phyloP scores from a whole-genome alignment of 2,113 vertebrate species.

The Rhegmatorhina hoffmannsi region DNA sequence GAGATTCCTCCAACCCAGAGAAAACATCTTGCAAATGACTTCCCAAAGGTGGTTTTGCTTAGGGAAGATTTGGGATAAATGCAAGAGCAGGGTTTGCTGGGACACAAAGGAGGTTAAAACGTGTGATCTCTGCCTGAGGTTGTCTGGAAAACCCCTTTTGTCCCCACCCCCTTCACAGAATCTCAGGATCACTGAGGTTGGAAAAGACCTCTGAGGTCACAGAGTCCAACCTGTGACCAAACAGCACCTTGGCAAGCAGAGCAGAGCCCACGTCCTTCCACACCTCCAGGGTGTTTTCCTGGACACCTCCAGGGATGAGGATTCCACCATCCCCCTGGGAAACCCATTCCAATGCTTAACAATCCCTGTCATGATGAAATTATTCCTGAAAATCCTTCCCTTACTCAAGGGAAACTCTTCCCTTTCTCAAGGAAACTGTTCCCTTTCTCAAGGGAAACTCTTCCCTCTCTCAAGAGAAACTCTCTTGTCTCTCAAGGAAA shows the following conservation, averaged over 20 bases:
- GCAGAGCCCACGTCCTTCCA: not conserved
- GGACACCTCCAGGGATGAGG: not conserved
- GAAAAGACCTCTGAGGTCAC: not conserved
- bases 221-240: rapidly evolving
- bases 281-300: not conserved
- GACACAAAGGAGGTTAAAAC: not conserved
- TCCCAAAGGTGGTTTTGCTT: not conserved
- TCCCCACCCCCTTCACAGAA: not conserved
- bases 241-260: not conserved
- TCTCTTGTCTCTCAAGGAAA: too few relatives aligned
- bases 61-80: not conserved
- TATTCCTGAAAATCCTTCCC: not conserved
- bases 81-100: not conserved
- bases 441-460: not conserved
- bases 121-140: not conserved
- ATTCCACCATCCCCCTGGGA: not conserved
- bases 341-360: not conserved
- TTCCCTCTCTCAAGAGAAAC: not conserved
- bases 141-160: not conserved
- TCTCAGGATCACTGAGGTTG: not conserved
- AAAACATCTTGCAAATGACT: not conserved
- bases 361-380: not conserved
- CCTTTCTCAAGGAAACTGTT: too few relatives aligned
- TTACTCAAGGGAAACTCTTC: not conserved
- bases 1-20: not conserved